Evolutionary conservation across 2,797 vertebrate genomes (phyloP), one percentile per base, ranked within the genome.

Genomic region (Brachymystax lenok): DNA sequence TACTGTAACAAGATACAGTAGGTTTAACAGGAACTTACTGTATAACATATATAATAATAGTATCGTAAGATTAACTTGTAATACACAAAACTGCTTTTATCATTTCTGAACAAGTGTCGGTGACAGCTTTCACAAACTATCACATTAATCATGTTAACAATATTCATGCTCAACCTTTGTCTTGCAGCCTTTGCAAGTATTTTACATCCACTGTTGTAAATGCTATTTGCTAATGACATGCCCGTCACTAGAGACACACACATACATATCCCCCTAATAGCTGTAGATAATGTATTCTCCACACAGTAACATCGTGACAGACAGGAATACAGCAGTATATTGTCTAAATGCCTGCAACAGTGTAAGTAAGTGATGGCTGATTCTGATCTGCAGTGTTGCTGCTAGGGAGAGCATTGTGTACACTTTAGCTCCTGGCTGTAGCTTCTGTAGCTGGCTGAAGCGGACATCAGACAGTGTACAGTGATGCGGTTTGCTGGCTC

Each of bases 301-400:
- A 30, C 69, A 33, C 46, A 51, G 40, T 30, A 8, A 2, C 8
- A 33, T 3, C 1, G 5, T 6, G 30, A 71, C 40, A 28, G 66
- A 59, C 19, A 61, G 46, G 16, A 28, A 46, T 30, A 46, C 5
- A 24, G 8, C 24, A 2, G 13, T n/a, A 71, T 8, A 71, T 19
- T 59, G 24, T 56, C 52, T 74, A 61, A 74, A 70, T 10, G 30
- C 24, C 67, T 50, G 33, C 21, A 64, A 73, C 54, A 46, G 78
- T 63, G 35, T 40, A 27, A 7, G 24, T 27, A 54, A 30, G 17
- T 56, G 30, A 27, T 52, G 63, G 69, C 61, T 72, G 69, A 30
- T 56, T 66, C 8, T 30, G 35, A 24, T 75, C 16, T 51, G 35
- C 33, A 21, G 50, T 13, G 59, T 27, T 46, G 67, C 35, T 74